Conservation (phyloP, 2,113 vertebrate species). For the Clarias magur region DNA sequence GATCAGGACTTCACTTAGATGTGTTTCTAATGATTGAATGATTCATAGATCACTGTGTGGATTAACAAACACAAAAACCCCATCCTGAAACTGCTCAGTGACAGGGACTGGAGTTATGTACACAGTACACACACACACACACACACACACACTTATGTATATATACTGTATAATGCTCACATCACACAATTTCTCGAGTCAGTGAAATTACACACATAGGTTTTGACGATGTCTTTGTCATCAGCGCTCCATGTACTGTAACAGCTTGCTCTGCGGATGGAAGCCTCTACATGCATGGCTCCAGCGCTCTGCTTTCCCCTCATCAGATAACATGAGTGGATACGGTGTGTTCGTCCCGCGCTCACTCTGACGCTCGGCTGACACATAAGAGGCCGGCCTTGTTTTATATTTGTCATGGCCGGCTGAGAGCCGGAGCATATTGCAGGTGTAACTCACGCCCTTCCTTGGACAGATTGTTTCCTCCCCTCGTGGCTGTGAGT, state of each 20-base stretch:
- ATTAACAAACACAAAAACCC: too few relatives aligned
- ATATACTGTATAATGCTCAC: background rate
- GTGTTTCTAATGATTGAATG: too few relatives aligned
- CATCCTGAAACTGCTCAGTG: too few relatives aligned
- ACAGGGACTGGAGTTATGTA: too few relatives aligned
- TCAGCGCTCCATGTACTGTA: conserved; percentile 11
- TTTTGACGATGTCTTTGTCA: conserved; percentile 27
- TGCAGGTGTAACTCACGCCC: conserved; percentile 55
- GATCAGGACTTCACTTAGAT: too few relatives aligned
- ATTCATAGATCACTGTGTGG: too few relatives aligned
- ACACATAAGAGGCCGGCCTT: conserved; percentile 26
- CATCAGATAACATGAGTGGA: conserved; percentile 38
- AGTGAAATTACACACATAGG: background rate
- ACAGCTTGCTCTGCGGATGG: conserved; percentile 33
- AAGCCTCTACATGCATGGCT: conserved; percentile 27
- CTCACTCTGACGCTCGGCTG: conserved; percentile 15
- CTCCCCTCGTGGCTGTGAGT: conserved; percentile 53
- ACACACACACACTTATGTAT: background rate
- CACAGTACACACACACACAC: background rate
- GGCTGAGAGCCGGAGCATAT: conserved; percentile 49
- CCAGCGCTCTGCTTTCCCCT: conserved; percentile 27
- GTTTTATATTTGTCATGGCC: conserved; percentile 56
- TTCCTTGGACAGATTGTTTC: conserved; percentile 58
- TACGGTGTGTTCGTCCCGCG: conserved; percentile 44
- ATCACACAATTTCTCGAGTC: background rate